A percentile compares a stretch with the other conserved stretches of the same genome.
Evolutionary conservation across 2,888 invertebrate genomes (phyloP).

Genomic region (Philhelius pedissequus): DNA sequence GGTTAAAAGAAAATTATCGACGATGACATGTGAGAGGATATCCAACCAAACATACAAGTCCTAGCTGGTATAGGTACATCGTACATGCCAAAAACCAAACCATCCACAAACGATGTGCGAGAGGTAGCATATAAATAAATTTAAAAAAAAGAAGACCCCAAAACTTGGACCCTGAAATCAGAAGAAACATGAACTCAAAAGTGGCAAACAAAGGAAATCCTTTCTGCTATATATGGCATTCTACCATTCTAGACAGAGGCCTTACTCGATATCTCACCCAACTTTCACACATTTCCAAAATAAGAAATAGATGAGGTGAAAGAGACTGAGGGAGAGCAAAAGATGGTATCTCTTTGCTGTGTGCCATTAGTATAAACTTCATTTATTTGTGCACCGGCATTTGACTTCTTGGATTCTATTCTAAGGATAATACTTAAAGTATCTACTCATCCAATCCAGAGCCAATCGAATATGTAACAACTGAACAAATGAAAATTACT

Average conservation of each 20-base stretch:
- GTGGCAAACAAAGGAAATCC: slow-evolving; percentile 63
- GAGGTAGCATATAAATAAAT: slow-evolving; percentile 50
- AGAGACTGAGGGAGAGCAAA: background rate
- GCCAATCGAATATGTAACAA: slow-evolving; percentile 64
- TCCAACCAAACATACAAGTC: slow-evolving; percentile 2
- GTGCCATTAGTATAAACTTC: slow-evolving; percentile 64
- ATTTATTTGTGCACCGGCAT: slow-evolving; percentile 65
- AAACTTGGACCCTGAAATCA: slow-evolving; percentile 35
- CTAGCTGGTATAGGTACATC: background rate
- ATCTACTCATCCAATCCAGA: slow-evolving; percentile 36
- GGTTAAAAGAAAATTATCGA: slow-evolving; percentile 67
- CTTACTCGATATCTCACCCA: background rate
- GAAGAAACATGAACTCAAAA: slow-evolving; percentile 52
- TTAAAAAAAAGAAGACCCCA: background rate
- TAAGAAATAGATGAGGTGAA: background rate
- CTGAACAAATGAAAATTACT: slow-evolving; percentile 66
- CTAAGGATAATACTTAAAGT: slow-evolving; percentile 36
- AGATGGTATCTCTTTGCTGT: slow-evolving; percentile 57
- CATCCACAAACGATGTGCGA: background rate
- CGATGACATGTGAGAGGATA: slow-evolving; percentile 67
- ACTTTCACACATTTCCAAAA: slow-evolving; percentile 10
- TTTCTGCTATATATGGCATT: slow-evolving; percentile 41
- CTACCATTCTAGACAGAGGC: slow-evolving; percentile 7
- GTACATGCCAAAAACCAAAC: slow-evolving; percentile 5
- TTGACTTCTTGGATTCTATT: slow-evolving; percentile 27